Base-by-base conservation (phyloP, 2,797 vertebrate species). In the Ceryle rudis region DNA sequence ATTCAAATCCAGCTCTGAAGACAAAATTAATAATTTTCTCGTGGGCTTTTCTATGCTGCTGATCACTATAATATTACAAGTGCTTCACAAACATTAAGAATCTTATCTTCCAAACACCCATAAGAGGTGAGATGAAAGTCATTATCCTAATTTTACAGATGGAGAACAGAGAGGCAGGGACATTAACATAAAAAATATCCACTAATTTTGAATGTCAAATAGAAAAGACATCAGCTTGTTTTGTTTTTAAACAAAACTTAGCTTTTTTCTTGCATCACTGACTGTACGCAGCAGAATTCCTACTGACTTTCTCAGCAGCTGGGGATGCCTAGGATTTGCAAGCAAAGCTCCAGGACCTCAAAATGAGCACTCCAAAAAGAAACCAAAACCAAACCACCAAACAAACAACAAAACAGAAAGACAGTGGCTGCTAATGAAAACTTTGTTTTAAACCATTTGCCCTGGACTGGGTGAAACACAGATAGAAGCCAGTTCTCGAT, bases 1-100 rank as follows among this genome's bases (percentile, higher is more conserved):
- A 95, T 95, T 94, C 93, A 95, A 89, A 94, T 65, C 37, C 71
- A 87, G 67, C 61, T 92, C 93, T 22, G 80, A 93, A 95, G 90
- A 94, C 90, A 95, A 96, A 95, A 97, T 96, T 95, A 95, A 65
- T 96, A 95, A 97, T 96, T 94, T 97, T 95, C 96, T 97, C 42
- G 28, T 91, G 92, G 95, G 89, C 72, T 92, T 94, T 90, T 97
- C 91, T 89, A 71, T 65, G 95, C 67, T 86, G 81, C 89, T 82
- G 92, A 96, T 96, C 92, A 89, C 89, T 78, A 39, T 41, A 96
- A 71, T 87, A 91, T 58, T 95, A 93, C 81, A 93, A 95, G 81
- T 61, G 81, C 67, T 89, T 95, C 89, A 92, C 86, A 89, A 93
- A 92, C 90, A 94, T 93, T 86, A 96, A 92, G 1, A 49, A 94